Evolutionary conservation across 1,140 invertebrate species (phyloP).

Genomic region (Lanistes nyassanus): DNA sequence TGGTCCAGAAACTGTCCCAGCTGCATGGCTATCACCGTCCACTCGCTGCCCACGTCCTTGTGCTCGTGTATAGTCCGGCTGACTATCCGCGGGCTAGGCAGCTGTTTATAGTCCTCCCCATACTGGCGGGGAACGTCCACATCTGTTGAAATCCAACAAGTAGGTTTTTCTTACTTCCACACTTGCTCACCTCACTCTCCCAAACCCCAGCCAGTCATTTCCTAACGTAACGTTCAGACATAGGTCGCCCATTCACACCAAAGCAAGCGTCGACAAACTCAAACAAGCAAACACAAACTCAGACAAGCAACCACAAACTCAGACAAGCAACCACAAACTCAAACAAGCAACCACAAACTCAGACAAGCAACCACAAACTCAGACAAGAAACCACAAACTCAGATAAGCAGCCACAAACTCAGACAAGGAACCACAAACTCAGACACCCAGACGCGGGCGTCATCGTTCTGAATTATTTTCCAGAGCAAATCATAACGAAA

Average conservation of each 20-base stretch:
- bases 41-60: not conserved
- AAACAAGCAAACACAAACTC: not conserved
- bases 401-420: not conserved
- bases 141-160: not conserved
- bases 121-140: not conserved
- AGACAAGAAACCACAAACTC: not conserved
- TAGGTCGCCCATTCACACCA: not conserved
- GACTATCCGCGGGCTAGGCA: constrained; percentile 25
- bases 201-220: not conserved
- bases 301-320: not conserved
- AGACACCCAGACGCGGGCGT: not conserved
- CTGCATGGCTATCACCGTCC: constrained; percentile 88
- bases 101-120: not conserved
- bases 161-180: too few species aligned
- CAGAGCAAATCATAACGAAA: not conserved
- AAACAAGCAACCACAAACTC: not conserved
- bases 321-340: not conserved
- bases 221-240: not conserved
- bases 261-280: not conserved
- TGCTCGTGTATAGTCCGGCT: constrained; percentile 19
- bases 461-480: too few species aligned
- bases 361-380: not conserved
- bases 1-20: constrained; percentile 98
- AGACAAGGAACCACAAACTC: not conserved
- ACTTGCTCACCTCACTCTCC: too few species aligned